Evolutionary conservation across 2,888 invertebrate genomes (phyloP).

Genomic region (Merodon equestris): DNA sequence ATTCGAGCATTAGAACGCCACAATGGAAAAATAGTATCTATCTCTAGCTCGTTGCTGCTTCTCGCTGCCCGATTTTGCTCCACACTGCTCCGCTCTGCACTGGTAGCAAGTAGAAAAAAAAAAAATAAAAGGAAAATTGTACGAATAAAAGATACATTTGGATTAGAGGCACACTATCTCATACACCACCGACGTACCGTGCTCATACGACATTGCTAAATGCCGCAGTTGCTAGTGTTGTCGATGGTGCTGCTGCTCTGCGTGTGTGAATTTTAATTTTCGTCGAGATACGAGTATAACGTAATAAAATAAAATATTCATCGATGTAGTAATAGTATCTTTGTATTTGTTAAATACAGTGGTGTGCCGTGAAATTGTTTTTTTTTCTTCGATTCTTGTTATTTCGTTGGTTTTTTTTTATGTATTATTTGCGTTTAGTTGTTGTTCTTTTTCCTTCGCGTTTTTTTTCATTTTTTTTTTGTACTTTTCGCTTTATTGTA

Average conservation of each 20-base stretch:
- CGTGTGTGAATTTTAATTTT: conserved; percentile 55
- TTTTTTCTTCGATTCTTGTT: conserved; percentile 57
- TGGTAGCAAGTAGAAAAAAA: background rate
- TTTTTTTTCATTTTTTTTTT: conserved; percentile 44
- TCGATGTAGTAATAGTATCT: conserved; percentile 28
- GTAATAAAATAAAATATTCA: conserved; percentile 31
- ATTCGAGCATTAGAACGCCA: conserved; percentile 42
- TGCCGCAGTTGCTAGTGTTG: conserved; percentile 12
- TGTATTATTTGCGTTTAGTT: too few relatives aligned
- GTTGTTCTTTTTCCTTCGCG: background rate
- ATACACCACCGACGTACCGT: conserved; percentile 22
- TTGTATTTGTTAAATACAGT: conserved; percentile 47
- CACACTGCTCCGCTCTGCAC: background rate
- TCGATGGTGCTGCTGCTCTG: conserved; percentile 18
- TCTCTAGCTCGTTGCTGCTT: conserved; percentile 24
- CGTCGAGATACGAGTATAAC: conserved; percentile 14
- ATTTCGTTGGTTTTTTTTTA: too few relatives aligned
- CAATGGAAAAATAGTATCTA: conserved; percentile 59
- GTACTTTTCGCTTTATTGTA: conserved; percentile 53
- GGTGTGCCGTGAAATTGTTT: conserved; percentile 44
- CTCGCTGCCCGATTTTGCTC: conserved; percentile 3
- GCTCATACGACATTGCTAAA: conserved; percentile 21
- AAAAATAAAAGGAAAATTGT: too few relatives aligned
- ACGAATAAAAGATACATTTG: conserved; percentile 51
- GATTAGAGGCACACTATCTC: conserved; percentile 55